Base-by-base conservation (phyloP, 2,797 vertebrate species). In the Ctenochaetus hawaiiensis region DNA sequence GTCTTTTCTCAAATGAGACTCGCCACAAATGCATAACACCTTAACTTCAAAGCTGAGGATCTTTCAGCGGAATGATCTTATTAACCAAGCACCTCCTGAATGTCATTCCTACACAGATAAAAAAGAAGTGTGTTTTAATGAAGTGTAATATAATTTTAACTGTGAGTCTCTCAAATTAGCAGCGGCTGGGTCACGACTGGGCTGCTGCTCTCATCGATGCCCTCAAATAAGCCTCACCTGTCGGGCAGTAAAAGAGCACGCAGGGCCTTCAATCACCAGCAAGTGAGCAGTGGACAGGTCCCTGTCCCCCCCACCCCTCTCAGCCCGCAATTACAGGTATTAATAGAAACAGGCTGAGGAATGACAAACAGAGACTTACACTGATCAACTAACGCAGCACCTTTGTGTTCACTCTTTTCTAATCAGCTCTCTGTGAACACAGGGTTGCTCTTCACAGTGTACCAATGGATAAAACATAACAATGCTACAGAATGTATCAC, bases 201-300 rank as follows among this genome's bases (percentile, higher is more conserved):
- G 75, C 74, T 59, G 72, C 78, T 67, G 85, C 89, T 87, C 87
- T 85, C 81, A 69, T 67, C 56, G 23, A 82, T 81, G 84, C 77
- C 85, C 77, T 88, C 87, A 89, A 92, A 92, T 89, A 87, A 87
- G 82, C 89, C 74, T 91, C 93, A 93, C 91, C 91, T 93, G 91
- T 91, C 77, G 44, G 81, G 70, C 78, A 72, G 76, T 91, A 87
- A 92, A 94, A 88, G 77, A 85, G 72, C 84, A 85, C 3, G 17
- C 61, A 23, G 73, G 67, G 58, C 66, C 82, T 88, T 93, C 87
- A 92, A 92, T 92, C 90, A 89, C 26, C 13, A 23, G 59, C 52
- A 1, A 77, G 76, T 23, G 74, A 83, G 75, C 80, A 52, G 74
- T 22, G 69, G 80, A 90, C 86, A 77, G 77, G 85, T 78, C 62